A percentile compares a stretch with the other conserved stretches of the same genome.
phyloP scores from a whole-genome alignment of 2,113 vertebrate species.

The Nestor notabilis region DNA sequence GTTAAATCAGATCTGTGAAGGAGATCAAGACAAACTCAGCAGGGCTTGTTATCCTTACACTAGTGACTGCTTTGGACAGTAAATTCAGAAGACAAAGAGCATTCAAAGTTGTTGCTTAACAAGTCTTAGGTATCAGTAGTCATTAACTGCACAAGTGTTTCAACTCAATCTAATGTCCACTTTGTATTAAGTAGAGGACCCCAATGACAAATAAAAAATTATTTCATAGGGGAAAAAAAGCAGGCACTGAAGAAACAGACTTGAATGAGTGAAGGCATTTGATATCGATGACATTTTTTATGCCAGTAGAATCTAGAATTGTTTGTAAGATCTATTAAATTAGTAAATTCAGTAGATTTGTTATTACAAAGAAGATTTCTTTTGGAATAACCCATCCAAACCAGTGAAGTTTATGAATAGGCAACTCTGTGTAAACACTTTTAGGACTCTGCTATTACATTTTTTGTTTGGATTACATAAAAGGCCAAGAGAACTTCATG shows the following conservation, averaged over 20 bases:
- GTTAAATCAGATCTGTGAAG: neutral
- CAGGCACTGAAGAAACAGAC: neutral
- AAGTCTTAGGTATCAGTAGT: neutral
- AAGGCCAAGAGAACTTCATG: slow-evolving; percentile 21
- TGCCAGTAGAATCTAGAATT: neutral
- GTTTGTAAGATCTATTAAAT: neutral
- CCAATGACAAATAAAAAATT: neutral
- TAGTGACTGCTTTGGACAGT: neutral
- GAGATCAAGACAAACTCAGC: neutral
- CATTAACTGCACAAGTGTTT: neutral
- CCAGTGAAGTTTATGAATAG: neutral
- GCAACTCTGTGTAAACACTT: neutral
- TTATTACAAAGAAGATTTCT: neutral
- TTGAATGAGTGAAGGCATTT: neutral
- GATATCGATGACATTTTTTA: neutral
- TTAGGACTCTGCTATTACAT: neutral
- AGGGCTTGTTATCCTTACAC: neutral
- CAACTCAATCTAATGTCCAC: neutral
- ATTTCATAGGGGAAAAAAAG: neutral
- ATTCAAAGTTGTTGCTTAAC: neutral
- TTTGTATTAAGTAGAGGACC: neutral
- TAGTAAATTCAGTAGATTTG: neutral
- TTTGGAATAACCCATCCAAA: neutral
- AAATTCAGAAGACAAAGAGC: neutral
- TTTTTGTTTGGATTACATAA: slow-evolving; percentile 36